Evolutionary conservation across 2,888 invertebrate genomes (phyloP), one percentile per base, ranked within the genome.

Genomic region (Crioceris asparagi): DNA sequence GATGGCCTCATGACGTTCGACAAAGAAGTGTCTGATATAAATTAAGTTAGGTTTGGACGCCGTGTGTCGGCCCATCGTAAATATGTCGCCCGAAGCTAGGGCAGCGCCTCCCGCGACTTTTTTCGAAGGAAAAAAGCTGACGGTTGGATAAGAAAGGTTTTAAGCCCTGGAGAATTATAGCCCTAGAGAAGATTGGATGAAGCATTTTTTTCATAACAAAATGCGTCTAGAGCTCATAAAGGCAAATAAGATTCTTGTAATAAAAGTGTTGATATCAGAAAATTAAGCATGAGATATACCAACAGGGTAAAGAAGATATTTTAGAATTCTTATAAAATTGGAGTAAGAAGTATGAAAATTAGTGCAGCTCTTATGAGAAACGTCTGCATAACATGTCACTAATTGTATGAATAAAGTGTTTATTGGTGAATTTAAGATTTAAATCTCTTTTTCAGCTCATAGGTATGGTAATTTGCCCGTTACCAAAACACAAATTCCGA

Each of bases 11-110:
- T 47, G 47, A 38, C 45, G 47, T 46, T 38, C 48, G 40, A 48
- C 45, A 49, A 51, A 46, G 51, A 54, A 56, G 54, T 57, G 55
- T 54, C 53, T 50, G 51, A 56, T 52, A 60, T 60, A 59, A 60
- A 60, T 60, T 60, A 57, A 55, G 54, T 53, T 55, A 58, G 51
- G 54, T 58, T 56, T 50, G 53, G 56, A 59, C 55, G 53, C 54
- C 46, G 52, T 52, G 49, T 43, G 46, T 50, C 42, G 56, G 53
- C 54, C 54, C 56, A 55, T 57, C 58, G 57, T 59, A 60, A 59
- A 60, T 59, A 58, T 59, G 56, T 57, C 57, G 53, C 55, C 54
- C 41, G 47, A 49, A 56, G 55, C 56, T 52, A 52, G 47, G 48
- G 44, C 51, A 52, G 49, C 53, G 48, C 51, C 50, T 53, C 46